Conservation (phyloP, 2,888 invertebrate genomes). For the Masnerella sp. region DNA sequence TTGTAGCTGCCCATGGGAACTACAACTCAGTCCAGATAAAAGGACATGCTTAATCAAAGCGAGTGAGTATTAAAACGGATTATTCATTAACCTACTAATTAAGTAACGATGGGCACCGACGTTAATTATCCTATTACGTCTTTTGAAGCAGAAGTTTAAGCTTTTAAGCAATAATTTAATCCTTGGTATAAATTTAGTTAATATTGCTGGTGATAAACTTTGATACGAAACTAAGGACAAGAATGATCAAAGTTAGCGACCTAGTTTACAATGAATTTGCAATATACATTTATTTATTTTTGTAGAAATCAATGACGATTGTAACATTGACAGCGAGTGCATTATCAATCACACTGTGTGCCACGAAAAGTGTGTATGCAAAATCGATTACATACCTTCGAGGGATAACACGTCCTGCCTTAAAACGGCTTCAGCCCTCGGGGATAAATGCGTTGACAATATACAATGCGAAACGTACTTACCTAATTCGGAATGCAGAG, state of each 20-base stretch:
- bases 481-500: constrained; percentile 65
- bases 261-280: no score
- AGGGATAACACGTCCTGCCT: constrained; percentile 70
- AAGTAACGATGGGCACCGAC: neutral
- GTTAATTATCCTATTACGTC: neutral
- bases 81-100: neutral
- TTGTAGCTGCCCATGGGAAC: constrained; percentile 72
- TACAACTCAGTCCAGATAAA: constrained; percentile 71
- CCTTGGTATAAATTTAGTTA: no score
- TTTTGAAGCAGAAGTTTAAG: neutral
- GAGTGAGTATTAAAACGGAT: constrained; percentile 63
- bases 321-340: constrained; percentile 73
- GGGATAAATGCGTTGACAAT: constrained; percentile 70
- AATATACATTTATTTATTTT: no score
- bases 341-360: constrained; percentile 72
- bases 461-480: constrained; percentile 71
- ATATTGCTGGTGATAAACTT: no score
- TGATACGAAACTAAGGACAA: no score
- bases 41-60: constrained; percentile 71
- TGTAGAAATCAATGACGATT: constrained; percentile 70
- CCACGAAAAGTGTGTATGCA: constrained; percentile 71
- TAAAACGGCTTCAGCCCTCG: constrained; percentile 70
- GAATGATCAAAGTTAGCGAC: no score
- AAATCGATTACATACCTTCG: constrained; percentile 70
- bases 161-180: no score